These are phyloP conservation scores for Caenorhabditis japonica DNA, from an alignment of 2,888 invertebrate genomes.

Conservation along the genomic window DNA sequence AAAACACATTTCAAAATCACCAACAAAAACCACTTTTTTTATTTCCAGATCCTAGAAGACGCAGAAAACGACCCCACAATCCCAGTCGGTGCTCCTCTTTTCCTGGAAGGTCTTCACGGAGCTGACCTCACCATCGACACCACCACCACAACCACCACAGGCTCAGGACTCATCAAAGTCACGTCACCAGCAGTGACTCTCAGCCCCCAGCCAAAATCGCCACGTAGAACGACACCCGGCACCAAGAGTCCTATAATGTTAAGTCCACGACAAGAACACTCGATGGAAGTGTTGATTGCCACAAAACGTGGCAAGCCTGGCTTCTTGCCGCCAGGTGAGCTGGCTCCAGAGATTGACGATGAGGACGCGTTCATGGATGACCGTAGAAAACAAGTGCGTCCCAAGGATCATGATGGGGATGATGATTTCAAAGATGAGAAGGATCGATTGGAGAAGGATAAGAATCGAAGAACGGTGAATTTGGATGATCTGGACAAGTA, in stretches of 20 bases:
- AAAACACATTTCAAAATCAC: conserved; percentile 4
- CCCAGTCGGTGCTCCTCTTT: conserved; percentile 74
- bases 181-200: conserved; percentile 47
- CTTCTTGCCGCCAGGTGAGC: conserved; percentile 63
- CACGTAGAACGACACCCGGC: conserved; percentile 65
- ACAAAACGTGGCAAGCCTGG: conserved; percentile 71
- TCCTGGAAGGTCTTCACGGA: conserved; percentile 70
- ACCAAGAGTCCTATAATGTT: conserved; percentile 72
- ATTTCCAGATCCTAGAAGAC: conserved; percentile 59
- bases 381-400: conserved; percentile 53
- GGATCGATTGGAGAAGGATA: conserved; percentile 69
- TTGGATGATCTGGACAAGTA: conserved; percentile 64
- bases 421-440: conserved; percentile 65
- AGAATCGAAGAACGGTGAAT: conserved; percentile 52
- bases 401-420: conserved; percentile 44
- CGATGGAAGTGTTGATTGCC: conserved; percentile 76
- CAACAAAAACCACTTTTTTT: not conserved
- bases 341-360: conserved; percentile 64
- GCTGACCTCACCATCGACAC: conserved; percentile 57
- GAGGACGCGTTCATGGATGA: conserved; percentile 66
- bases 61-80: conserved; percentile 70
- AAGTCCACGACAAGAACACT: conserved; percentile 72
- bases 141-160: conserved; percentile 46
- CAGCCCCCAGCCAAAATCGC: conserved; percentile 58
- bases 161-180: conserved; percentile 48